Base-by-base conservation (phyloP, 2,113 vertebrate genomes). In the Ceuthmochares aereus region DNA sequence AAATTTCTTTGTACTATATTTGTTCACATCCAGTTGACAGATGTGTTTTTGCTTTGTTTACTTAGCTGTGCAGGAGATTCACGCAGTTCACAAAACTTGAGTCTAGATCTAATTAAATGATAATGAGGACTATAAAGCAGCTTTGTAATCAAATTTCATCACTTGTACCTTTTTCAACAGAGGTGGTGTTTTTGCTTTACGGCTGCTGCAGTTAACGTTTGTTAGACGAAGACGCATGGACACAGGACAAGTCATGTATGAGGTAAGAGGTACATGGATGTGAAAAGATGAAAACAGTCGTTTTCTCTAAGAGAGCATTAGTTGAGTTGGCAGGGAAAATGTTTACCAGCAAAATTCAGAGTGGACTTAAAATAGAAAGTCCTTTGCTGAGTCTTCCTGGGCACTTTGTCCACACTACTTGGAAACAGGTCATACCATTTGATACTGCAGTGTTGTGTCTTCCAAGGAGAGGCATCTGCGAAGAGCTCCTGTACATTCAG, bases 191-290 rank as follows among this genome's bases (percentile, higher is more conserved):
- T 98, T 99, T 94, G 99, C 98, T 96, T 98, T 99, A 58, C 99
- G 98, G 92, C 95, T 99, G 63, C 97, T 99, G 93, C 99, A 99
- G 95, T 95, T 99, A 97, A 98, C 98, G 14, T 99, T 99, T 96
- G 98, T 98, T 95, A 99, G 99, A 95, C 98, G 99, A 92, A 99
- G 98, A 89, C 98, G 98, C 88, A 96, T 98, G 82, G 88, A 99
- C 37, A 98, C 99, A 60, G 99, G 99, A 95, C 98, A 99, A 93
- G 99, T 99, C 76, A 97, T 99, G 64, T 99, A 99, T 88, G 99
- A 99, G 99, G 99, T 99, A 96, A 98, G 82, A 42, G 1, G 3
- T 23, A 12, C 47, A 6, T 34, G 11, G 32, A 12, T 40, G 15
- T 72, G 37, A 22, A 98, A 96, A 40, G 29, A 20, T n/a, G 8